Percentiles rank a stretch among this genome's conserved stretches.
phyloP scores from a whole-genome alignment of 2,888 invertebrate genomes.

The Hirtodrosophila cameraria region DNA sequence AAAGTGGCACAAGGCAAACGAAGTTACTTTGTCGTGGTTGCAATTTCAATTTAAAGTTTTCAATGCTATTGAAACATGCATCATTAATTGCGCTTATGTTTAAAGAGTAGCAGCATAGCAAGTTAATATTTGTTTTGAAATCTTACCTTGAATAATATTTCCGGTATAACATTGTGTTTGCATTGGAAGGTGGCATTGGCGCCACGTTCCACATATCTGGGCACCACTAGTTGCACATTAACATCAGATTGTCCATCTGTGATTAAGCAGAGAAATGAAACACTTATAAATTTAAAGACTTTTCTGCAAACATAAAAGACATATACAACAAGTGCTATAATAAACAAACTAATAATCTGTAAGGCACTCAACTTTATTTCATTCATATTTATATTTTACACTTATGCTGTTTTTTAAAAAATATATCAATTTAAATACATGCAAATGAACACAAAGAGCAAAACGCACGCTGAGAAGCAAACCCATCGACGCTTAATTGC shows the following conservation, averaged over 20 bases:
- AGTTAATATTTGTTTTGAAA: constrained; percentile 5
- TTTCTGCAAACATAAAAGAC: too few species aligned
- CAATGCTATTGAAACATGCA: constrained; percentile 25
- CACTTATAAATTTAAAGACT: constrained; percentile 1
- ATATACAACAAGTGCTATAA: too few species aligned
- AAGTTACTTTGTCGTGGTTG: constrained; percentile 41
- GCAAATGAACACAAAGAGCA: constrained; percentile 15
- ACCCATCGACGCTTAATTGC: constrained; percentile 39
- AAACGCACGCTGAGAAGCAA: constrained; percentile 15
- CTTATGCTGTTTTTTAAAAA: too few species aligned
- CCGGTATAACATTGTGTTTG: constrained; percentile 90
- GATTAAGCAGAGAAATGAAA: constrained; percentile 39
- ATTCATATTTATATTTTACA: too few species aligned
- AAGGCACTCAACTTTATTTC: too few species aligned
- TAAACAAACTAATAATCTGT: too few species aligned
- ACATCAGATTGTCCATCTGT: constrained; percentile 85
- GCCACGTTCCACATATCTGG: constrained; percentile 89
- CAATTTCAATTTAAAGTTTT: constrained; percentile 54
- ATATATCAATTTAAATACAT: too few species aligned
- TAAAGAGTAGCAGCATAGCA: constrained; percentile 4
- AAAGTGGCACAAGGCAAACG: constrained; percentile 58
- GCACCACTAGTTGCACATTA: constrained; percentile 88
- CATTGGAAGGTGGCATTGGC: constrained; percentile 89
- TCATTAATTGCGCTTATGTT: constrained; percentile 2
- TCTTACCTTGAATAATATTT: constrained; percentile 91